Evolutionary conservation across 1,140 invertebrate species (phyloP).

Genomic region (Panagrolaimus sp.): DNA sequence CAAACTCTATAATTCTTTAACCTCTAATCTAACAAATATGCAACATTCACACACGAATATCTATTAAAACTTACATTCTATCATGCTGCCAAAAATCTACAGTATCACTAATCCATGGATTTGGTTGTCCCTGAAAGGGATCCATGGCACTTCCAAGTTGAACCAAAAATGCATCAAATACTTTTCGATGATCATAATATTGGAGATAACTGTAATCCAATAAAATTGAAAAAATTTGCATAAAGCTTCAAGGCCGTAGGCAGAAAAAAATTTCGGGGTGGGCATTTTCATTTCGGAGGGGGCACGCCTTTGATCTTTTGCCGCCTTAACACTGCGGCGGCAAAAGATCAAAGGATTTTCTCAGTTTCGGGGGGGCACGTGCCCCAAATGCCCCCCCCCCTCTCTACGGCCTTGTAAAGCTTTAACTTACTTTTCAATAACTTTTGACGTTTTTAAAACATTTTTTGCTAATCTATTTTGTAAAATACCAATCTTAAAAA

Average conservation of each 20-base stretch:
- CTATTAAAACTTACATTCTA: slow-evolving; percentile 66
- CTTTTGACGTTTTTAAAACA: slow-evolving; percentile 92
- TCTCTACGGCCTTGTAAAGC: too few species aligned
- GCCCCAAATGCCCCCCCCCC: too few species aligned
- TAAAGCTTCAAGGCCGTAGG: too few species aligned
- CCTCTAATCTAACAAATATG: not conserved
- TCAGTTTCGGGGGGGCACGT: too few species aligned
- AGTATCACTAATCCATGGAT: slow-evolving; percentile 93
- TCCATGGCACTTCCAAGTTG: slow-evolving; percentile 65
- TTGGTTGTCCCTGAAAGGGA: slow-evolving; percentile 71
- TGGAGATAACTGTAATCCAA: slow-evolving; percentile 72
- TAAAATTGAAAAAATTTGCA: slow-evolving; percentile 58
- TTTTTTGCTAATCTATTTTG: slow-evolving; percentile 76
- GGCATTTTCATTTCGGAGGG: too few species aligned
- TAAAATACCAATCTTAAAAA: slow-evolving; percentile 89
- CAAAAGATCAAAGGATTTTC: too few species aligned
- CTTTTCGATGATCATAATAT: slow-evolving; percentile 90
- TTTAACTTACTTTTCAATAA: slow-evolving; percentile 71
- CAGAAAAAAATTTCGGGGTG: too few species aligned
- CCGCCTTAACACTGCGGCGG: too few species aligned
- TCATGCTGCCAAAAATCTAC: slow-evolving; percentile 86
- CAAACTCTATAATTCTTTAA: too few species aligned
- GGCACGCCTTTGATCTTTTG: too few species aligned
- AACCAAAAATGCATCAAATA: slow-evolving; percentile 88
- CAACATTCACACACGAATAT: not conserved